Evolutionary conservation across 2,113 vertebrate species (phyloP), one percentile per base, ranked within the genome.

Genomic region (Oophaga pumilio): DNA sequence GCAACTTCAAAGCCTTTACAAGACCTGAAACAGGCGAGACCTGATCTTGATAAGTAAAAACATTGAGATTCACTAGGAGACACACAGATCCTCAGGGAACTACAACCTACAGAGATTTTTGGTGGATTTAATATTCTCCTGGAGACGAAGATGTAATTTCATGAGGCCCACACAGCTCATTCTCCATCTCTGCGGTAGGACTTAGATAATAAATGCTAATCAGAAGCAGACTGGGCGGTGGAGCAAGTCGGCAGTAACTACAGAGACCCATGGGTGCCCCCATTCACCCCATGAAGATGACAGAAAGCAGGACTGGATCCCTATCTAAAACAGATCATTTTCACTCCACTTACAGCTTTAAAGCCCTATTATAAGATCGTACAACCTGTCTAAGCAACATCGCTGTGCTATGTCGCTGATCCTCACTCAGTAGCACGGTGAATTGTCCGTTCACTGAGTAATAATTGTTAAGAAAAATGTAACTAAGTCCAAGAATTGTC

Each of bases 21-120:
- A 76, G 57, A 76, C 64, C 77, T 62, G 26, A 82, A 87, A 85
- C 56, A 82, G 85, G n/a, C 33, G 22, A 86, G 62, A 86, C 74
- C 76, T 86, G 85, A 78, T 86, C 76, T 49, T 68, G 64, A 87
- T 59, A 87, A 81, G 77, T 87, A 57, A 71, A 87, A 80, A 69
- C 84, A 85, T 85, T 85, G 84, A 85, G 69, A 85, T 76, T 74
- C 71, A 76, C 84, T 85, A 85, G 66, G 68, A 84, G 82, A 84
- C 66, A 84, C 68, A 73, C 53, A 74, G 49, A 18, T 73, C 82
- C 82, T 33, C 52, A 15, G 82, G 82, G 68, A 71, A 84, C 15
- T 28, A 69, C n/a, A 53, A 68, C 24, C 69, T 57, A 84, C 66
- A 8, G 14, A 26, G 81, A 28, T 68, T 84, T 43, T 73, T 74